These are phyloP conservation scores for Epirrhoe alternata DNA, from an alignment of 2,888 invertebrate genomes.

Conservation along the genomic window DNA sequence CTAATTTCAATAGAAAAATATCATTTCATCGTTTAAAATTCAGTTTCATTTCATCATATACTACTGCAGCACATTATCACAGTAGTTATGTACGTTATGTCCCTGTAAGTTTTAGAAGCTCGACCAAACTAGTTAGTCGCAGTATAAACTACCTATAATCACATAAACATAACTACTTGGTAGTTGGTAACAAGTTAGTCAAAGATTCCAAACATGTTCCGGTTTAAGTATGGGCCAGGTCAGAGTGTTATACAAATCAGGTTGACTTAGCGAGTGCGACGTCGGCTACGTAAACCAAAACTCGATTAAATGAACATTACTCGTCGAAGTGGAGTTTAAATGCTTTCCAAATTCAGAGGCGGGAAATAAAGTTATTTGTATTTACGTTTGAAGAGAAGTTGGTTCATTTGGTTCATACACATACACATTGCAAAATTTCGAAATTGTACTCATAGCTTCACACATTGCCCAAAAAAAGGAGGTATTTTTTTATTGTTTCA, in stretches of 20 bases:
- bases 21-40: too few species aligned
- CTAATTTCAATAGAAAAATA: too few species aligned
- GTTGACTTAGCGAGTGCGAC: conserved; percentile 42
- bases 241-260: conserved; percentile 47
- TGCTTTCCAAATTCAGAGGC: background rate
- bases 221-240: conserved; percentile 18
- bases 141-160: background rate
- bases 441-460: too few species aligned
- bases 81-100: too few species aligned
- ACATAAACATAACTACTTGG: background rate
- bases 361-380: background rate
- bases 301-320: background rate
- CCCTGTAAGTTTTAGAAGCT: too few species aligned
- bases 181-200: conserved; percentile 6
- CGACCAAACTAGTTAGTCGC: background rate
- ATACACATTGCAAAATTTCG: too few species aligned
- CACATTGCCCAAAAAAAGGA: too few species aligned
- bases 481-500: too few species aligned
- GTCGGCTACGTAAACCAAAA: conserved; percentile 10
- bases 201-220: conserved; percentile 29
- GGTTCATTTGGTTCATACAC: background rate
- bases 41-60: too few species aligned
- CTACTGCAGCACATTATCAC: too few species aligned
- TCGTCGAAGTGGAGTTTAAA: background rate
- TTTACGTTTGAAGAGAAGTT: background rate